Base-by-base conservation (phyloP, 2,888 invertebrate genomes). In the Dryobotodes eremita region DNA sequence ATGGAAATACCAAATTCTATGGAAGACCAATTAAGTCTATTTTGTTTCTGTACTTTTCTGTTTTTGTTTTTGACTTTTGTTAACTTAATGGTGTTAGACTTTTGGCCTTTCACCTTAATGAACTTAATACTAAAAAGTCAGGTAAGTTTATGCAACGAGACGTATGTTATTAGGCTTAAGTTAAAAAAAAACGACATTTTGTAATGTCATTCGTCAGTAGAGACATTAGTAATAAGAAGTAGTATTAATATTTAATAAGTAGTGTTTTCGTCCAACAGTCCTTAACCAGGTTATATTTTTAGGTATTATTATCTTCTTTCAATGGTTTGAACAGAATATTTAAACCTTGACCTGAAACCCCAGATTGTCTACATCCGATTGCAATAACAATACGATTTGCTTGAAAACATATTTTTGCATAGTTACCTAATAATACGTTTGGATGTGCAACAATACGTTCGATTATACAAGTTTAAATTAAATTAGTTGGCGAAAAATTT, bases 1-100 rank as follows among this genome's bases (percentile, higher is more conserved):
- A 97, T 91, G 98, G 98, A 59, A 98, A 97, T 68, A 90, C 96
- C 0, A 96, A 94, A 78, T 93, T 91, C 80, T 96, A 91, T 86
- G 94, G 94, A 53, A 92, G 95, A 87, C 95, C 96, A 86, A 93
- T 96, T 96, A 90, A 88, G 88, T 84, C 1, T n/a, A n/a, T 23
- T 6, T 11, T 23, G n/a, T 68, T 42, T 66, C 23, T 70, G 15
- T 6, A 26, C 65, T 42, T 31, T 20, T 11, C 1, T 42, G 3
- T 36, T 20, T 53, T 57, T 31, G 6, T 23, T 6, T 0, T 62
- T 53, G 8, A 23, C 3, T 70, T 65, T 4, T 17, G 23, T 0
- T 15, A 23, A 36, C 15, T 65, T 17, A 55, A 23, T 42, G 6
- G 3, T 61, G 42, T 26, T 6, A 13, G 13, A 50, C 11, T 7